Base-by-base conservation (phyloP, 2,888 invertebrate genomes). In the Sphaerophoria taeniata region DNA sequence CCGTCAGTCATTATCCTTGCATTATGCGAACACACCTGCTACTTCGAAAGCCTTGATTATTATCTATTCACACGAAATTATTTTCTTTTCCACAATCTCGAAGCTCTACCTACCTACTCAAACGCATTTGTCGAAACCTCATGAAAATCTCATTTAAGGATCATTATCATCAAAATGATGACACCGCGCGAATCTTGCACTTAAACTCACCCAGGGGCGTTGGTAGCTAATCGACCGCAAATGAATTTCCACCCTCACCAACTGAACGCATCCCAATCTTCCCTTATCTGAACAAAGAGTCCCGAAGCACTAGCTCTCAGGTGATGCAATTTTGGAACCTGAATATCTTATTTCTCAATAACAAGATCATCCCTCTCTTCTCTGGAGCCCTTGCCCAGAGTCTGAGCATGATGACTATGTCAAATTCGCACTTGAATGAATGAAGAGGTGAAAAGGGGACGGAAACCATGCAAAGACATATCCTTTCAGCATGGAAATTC, bases 211-310 rank as follows among this genome's bases (percentile, higher is more conserved):
- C 71, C 55, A 53, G 24, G 61, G 72, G 71, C 67, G 55, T 36
- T 61, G 60, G 61, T 60, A 72, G 72, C 72, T 82, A 82, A 77
- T 82, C 77, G 73, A 69, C 72, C 77, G 49, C 67, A 77, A 77
- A 82, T 73, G 82, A 77, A 63, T 77, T 70, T 81, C 53, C 61
- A 51, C 36, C 65, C 43, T 58, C 60, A 53, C 2, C 81, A 56
- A 47, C n/a, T 67, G 24, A 24, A 47, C 16, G 31, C 9, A n/a
- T 43, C 43, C 56, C 6, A 16, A 45, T 43, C 7, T 33, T 6
- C 34, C 31, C 34, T 49, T 39, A 53, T 36, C 51, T 53, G 11
- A 3, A 16, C 4, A 53, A 67, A 24, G 24, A 36, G 36, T 43
- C 6, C 16, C 6, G 14, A 39, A 49, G 49, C 24, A 24, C 24